Base-by-base conservation (phyloP, 2,888 invertebrate species). In the Eupithecia tripunctaria region DNA sequence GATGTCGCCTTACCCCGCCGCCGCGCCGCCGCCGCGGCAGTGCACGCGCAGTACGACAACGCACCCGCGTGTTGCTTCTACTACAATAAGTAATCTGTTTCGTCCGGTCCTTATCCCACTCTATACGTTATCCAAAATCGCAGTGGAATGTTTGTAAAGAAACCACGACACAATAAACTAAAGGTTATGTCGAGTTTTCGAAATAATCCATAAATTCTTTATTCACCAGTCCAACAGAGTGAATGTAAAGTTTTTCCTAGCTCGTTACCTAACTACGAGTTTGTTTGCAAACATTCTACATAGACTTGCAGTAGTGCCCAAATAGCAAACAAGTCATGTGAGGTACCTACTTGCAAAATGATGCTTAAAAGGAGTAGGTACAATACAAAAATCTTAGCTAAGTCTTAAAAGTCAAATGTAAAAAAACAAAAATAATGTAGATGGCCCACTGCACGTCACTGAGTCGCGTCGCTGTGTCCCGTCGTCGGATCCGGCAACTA, bases 1-100 rank as follows among this genome's bases (percentile, higher is more conserved):
- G 78, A 66, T 67, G 51, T 38, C 29, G 70, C 29, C 70, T 68
- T 64, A 59, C n/a, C n/a, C n/a, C n/a, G 60, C 70, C 59, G 64
- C 64, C 12, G 12, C 1, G 6, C 18, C 27, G 21, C 8, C 3
- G 2, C 12, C 27, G 67, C 6, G 27, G 41, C 25, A 67, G 73
- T 64, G 32, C 1, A 59, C 5, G 0, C 5, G 38, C 64, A 12
- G 64, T 64, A 38, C 10, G 8, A 18, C 36, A 36, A 36, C 29
- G 15, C 14, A 0, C 12, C 2, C 14, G 25, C 5, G 29, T 32
- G 29, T 25, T 12, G 59, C 15, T n/a, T n/a, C n/a, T n/a, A n/a
- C n/a, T 59, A 51, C 51, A 51, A 0, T 10, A 10, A 51, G 4
- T 51, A 8, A 47, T 10, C 8, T 10, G 10, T 8, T 47, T 47